Percentiles rank a stretch among this genome's conserved stretches.
Evolutionary conservation across 2,113 vertebrate species (phyloP).

Genomic region (Tinamus guttatus): DNA sequence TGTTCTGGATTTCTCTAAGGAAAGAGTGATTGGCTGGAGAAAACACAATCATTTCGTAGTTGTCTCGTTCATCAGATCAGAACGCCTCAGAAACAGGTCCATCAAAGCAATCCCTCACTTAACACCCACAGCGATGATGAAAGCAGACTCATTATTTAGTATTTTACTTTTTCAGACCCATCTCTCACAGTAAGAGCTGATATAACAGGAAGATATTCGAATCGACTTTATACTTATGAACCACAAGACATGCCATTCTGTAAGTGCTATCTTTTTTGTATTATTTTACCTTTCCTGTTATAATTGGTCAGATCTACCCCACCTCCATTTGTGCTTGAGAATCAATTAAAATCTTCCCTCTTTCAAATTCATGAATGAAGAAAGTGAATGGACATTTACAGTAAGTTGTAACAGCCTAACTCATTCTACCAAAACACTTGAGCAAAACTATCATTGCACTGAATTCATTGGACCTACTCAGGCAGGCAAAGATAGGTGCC

Average conservation of each 20-base stretch:
- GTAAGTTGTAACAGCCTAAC: neutral
- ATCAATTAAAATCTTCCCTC: neutral
- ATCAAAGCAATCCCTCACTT: accelerated
- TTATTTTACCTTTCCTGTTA: neutral
- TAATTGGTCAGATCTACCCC: neutral
- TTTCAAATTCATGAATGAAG: neutral
- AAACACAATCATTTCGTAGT: accelerated
- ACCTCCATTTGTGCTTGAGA: neutral
- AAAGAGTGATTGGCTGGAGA: neutral
- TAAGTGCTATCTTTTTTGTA: slow-evolving; percentile 74
- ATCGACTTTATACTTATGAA: slow-evolving; percentile 91
- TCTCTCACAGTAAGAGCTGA: slow-evolving; percentile 93
- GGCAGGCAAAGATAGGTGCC: neutral
- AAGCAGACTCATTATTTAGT: neutral
- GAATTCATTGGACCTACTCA: neutral
- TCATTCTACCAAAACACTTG: neutral
- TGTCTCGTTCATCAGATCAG: neutral
- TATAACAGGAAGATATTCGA: slow-evolving; percentile 87
- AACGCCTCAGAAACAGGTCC: neutral
- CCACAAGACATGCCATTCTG: slow-evolving; percentile 82
- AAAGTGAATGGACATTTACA: neutral
- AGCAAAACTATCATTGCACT: neutral
- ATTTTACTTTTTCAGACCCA: slow-evolving; percentile 82
- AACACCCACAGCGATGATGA: neutral
- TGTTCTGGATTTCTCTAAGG: neutral